Evolutionary conservation across 2,797 vertebrate species (phyloP).

Genomic region (Cyclura pinguis): DNA sequence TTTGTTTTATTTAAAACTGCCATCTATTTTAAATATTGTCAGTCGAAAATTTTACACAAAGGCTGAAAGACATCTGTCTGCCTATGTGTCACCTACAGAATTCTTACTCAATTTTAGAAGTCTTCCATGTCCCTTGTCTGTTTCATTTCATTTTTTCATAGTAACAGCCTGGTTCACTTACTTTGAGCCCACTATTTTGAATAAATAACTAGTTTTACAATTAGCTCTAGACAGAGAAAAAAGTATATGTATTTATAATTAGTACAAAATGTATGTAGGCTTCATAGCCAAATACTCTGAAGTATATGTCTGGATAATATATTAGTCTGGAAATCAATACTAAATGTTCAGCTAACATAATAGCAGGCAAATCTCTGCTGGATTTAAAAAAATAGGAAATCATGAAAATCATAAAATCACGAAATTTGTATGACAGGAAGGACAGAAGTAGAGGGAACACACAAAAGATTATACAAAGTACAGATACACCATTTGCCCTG

Average conservation of each 20-base stretch:
- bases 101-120: fast-evolving
- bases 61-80: not conserved
- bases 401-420: not conserved
- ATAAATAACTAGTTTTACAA: not conserved
- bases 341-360: not conserved
- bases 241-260: not conserved
- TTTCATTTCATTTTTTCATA: not conserved
- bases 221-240: not conserved
- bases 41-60: not conserved
- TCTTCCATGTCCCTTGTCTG: not conserved
- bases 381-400: not conserved
- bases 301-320: not conserved
- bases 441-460: not conserved
- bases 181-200: not conserved
- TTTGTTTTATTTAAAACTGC: not conserved
- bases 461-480: not conserved
- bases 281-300: not conserved
- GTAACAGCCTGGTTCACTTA: not conserved
- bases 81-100: not conserved
- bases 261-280: not conserved
- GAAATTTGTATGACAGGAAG: too few relatives aligned
- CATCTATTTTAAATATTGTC: constrained; percentile 1
- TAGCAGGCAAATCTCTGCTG: not conserved
- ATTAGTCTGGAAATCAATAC: not conserved
- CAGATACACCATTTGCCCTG: not conserved